Percentiles rank a stretch among this genome's conserved stretches.
Evolutionary conservation across 2,888 invertebrate genomes (phyloP).

Genomic region (Euproctis similis): DNA sequence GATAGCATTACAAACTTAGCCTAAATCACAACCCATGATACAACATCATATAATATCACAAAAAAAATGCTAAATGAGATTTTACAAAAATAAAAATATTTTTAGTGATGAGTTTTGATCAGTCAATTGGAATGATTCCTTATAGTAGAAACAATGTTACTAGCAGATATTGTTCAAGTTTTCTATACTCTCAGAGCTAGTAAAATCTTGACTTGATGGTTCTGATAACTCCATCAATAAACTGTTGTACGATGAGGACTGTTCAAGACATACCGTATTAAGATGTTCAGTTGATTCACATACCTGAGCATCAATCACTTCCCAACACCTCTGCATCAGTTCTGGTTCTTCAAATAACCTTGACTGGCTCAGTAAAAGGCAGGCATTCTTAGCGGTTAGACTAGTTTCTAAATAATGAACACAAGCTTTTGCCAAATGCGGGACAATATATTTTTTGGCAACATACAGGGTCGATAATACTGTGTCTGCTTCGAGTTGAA

Average conservation of each 20-base stretch:
- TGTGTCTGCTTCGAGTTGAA: slow-evolving; percentile 94
- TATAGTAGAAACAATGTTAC: background rate
- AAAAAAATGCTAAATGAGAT: background rate
- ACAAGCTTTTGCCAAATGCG: slow-evolving; percentile 94
- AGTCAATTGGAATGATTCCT: slow-evolving; percentile 3
- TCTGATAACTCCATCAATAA: slow-evolving; percentile 59
- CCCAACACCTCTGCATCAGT: slow-evolving; percentile 97
- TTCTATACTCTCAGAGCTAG: slow-evolving; percentile 59
- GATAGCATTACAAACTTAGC: too few species aligned
- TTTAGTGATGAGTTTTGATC: slow-evolving; percentile 12
- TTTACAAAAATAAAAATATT: too few species aligned
- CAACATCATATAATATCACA: background rate
- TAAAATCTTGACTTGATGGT: slow-evolving; percentile 53
- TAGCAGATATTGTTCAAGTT: slow-evolving; percentile 16
- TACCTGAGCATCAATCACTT: slow-evolving; percentile 98
- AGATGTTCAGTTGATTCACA: slow-evolving; percentile 73
- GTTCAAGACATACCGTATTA: slow-evolving; percentile 52
- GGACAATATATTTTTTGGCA: slow-evolving; percentile 97
- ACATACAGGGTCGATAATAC: slow-evolving; percentile 95
- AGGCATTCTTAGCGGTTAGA: slow-evolving; percentile 96
- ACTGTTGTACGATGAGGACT: slow-evolving; percentile 64
- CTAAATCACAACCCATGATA: too few species aligned
- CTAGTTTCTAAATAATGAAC: slow-evolving; percentile 96
- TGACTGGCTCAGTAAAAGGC: slow-evolving; percentile 95
- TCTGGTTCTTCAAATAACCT: slow-evolving; percentile 97